Evolutionary conservation across 2,888 invertebrate genomes (phyloP).

Genomic region (Plebejus anna): DNA sequence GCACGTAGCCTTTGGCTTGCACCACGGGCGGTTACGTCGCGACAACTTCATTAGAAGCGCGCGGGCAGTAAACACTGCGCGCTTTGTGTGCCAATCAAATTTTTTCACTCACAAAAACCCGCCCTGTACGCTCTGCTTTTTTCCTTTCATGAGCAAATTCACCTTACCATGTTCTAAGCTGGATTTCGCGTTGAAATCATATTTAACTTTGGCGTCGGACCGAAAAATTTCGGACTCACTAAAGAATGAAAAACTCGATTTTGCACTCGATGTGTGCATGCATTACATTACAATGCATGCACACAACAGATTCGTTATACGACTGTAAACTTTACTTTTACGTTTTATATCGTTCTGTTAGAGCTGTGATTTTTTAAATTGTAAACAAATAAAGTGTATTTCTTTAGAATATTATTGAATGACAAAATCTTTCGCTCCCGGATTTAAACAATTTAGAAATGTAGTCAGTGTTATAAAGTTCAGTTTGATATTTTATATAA

Average conservation of each 20-base stretch:
- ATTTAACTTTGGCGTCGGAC: constrained; percentile 30
- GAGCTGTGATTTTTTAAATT: neutral
- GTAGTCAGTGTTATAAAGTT: too few relatives aligned
- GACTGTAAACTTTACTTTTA: neutral
- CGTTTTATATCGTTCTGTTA: neutral
- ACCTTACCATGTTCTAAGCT: constrained; percentile 35
- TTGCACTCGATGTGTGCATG: too few relatives aligned
- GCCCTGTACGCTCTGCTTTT: constrained; percentile 33
- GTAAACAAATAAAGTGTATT: neutral
- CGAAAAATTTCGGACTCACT: constrained; percentile 27
- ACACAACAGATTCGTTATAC: neutral
- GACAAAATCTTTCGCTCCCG: neutral
- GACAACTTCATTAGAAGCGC: constrained; percentile 62
- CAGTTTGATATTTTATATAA: neutral
- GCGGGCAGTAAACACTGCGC: constrained; percentile 43
- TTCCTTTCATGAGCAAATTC: constrained; percentile 36
- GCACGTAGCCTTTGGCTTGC: constrained; percentile 25
- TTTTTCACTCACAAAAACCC: constrained; percentile 44
- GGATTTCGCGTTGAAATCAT: constrained; percentile 32
- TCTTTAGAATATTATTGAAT: neutral
- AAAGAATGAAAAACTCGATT: constrained; percentile 25
- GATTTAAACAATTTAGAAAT: too few relatives aligned
- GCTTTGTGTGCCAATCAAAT: constrained; percentile 62
- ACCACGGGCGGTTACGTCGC: constrained; percentile 32
- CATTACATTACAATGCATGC: too few relatives aligned